Conservation (phyloP, 2,797 vertebrate genomes). For the Centropyge bicolor region DNA sequence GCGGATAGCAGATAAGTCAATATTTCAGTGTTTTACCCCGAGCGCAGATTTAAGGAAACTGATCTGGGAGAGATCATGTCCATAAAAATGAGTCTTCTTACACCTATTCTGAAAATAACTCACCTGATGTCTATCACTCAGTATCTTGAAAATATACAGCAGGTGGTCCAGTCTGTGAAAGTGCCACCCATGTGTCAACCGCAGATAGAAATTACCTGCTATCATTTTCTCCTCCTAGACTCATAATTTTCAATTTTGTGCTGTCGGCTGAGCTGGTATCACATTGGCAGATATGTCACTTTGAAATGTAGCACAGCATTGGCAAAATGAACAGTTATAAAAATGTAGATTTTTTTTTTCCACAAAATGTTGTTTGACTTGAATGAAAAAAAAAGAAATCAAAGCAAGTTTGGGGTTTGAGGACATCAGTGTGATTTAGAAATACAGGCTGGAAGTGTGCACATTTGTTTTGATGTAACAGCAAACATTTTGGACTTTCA, state of each 20-base stretch:
- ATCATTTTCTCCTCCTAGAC: background rate
- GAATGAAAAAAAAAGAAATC: background rate
- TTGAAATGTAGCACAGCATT: conserved; percentile 5
- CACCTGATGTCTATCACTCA: conserved; percentile 8
- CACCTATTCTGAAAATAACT: conserved; percentile 17
- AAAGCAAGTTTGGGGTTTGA: background rate
- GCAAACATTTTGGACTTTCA: background rate
- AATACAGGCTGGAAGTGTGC: background rate
- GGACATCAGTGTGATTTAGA: background rate
- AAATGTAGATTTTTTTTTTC: conserved; percentile 12
- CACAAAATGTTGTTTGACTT: conserved; percentile 1
- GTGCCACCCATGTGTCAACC: conserved; percentile 9
- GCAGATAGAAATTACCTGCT: conserved; percentile 14
- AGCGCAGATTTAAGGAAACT: conserved; percentile 3
- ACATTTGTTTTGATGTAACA: background rate
- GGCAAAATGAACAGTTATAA: background rate
- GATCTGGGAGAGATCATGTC: background rate
- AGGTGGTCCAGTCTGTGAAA: background rate
- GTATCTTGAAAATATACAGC: conserved; percentile 6
- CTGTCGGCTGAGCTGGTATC: conserved; percentile 13
- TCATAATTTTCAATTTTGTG: conserved; percentile 31
- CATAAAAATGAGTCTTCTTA: conserved; percentile 14
- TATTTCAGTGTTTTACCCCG: conserved; percentile 14
- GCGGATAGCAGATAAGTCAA: conserved; percentile 37
- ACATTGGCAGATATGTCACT: conserved; percentile 17